These are phyloP conservation scores for Peromyscus nudipes DNA, from an alignment of 2,797 vertebrate genomes.

Conservation along the genomic window DNA sequence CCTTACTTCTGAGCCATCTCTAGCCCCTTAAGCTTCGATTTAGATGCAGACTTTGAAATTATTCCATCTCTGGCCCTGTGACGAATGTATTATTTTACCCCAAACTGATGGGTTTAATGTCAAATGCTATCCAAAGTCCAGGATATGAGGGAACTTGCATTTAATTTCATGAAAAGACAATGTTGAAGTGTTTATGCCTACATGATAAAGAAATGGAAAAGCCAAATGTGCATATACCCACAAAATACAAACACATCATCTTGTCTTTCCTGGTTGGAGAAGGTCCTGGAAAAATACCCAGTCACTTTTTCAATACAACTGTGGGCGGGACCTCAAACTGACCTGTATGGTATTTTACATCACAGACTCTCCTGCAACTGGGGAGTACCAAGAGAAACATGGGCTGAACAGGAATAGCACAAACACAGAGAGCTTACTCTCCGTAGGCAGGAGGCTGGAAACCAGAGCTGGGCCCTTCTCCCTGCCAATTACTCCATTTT, in stretches of 20 bases:
- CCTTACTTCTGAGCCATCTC: neutral
- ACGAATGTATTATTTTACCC: neutral
- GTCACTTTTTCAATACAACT: slow-evolving; percentile 9
- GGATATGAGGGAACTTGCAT: neutral
- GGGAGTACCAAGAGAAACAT: slow-evolving; percentile 63
- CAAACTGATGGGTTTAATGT: neutral
- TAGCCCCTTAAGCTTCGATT: neutral
- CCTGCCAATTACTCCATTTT: neutral
- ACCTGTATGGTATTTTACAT: slow-evolving; percentile 33
- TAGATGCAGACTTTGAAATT: neutral
- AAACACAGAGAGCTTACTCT: neutral
- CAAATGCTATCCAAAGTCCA: neutral
- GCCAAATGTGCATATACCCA: neutral
- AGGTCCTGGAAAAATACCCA: neutral
- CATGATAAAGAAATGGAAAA: slow-evolving; percentile 16
- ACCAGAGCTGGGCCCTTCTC: neutral
- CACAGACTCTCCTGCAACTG: slow-evolving; percentile 56
- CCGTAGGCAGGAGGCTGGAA: neutral
- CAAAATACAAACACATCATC: neutral
- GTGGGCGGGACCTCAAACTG: neutral
- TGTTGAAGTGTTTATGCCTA: neutral
- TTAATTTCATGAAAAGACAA: slow-evolving; percentile 22
- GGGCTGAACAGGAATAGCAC: neutral
- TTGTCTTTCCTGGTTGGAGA: neutral
- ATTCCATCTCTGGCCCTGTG: neutral